phyloP scores from a whole-genome alignment of 2,888 invertebrate species.

The Acrobasis consociella region DNA sequence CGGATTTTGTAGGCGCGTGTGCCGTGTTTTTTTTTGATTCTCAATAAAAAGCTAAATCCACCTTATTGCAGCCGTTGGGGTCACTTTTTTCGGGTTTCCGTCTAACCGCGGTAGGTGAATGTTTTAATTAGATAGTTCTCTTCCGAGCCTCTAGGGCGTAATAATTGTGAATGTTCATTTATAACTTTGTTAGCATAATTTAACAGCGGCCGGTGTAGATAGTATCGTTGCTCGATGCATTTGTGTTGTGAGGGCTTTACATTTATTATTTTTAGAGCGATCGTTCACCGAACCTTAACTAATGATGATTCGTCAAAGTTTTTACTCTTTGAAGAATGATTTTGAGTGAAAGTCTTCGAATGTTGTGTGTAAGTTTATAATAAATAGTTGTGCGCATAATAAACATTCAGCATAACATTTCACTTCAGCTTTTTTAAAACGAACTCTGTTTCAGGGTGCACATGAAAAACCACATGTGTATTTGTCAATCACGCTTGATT shows the following conservation, averaged over 20 bases:
- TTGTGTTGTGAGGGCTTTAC: constrained; percentile 29
- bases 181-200: constrained; percentile 69
- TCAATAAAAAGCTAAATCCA: constrained; percentile 72
- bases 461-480: no score
- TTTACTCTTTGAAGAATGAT: constrained; percentile 7
- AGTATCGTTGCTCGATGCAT: constrained; percentile 42
- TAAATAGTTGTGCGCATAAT: neutral
- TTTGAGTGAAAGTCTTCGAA: neutral
- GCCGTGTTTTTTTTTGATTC: constrained; percentile 60
- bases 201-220: constrained; percentile 56
- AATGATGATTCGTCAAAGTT: constrained; percentile 23
- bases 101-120: constrained; percentile 67
- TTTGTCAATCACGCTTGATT: no score
- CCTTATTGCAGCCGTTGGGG: constrained; percentile 77
- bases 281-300: constrained; percentile 31
- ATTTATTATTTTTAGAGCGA: constrained; percentile 24
- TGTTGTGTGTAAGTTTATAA: neutral
- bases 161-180: constrained; percentile 64
- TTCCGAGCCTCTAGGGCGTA: constrained; percentile 43
- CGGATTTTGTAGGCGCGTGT: constrained; percentile 77
- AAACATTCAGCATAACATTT: neutral
- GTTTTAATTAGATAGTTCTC: constrained; percentile 71
- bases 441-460: neutral
- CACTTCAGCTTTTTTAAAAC: neutral
- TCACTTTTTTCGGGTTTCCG: constrained; percentile 67